These are phyloP conservation scores for Scopus umbretta DNA, from an alignment of 2,113 vertebrate species.

Conservation along the genomic window DNA sequence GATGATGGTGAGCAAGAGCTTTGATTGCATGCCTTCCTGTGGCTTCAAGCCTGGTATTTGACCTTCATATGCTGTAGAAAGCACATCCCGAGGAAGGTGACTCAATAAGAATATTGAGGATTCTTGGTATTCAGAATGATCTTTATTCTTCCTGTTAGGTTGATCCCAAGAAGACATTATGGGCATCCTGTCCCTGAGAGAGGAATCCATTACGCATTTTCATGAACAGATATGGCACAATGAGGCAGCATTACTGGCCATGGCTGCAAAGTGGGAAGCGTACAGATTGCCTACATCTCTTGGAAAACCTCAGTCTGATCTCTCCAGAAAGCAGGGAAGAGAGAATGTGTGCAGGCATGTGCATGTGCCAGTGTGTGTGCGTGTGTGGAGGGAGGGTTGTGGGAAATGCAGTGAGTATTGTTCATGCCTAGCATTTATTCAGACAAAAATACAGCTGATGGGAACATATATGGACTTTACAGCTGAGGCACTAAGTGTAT, in stretches of 20 bases:
- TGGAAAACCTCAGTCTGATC: background rate
- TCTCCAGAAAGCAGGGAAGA: background rate
- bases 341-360: rapidly evolving
- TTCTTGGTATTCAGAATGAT: background rate
- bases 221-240: background rate
- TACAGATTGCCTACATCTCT: background rate
- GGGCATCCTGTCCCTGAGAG: background rate
- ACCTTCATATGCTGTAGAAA: background rate
- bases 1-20: background rate
- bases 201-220: background rate
- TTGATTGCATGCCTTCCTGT: background rate
- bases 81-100: background rate
- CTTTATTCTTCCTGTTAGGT: background rate
- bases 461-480: background rate
- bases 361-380: too few relatives aligned
- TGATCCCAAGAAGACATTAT: background rate
- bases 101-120: background rate
- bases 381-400: background rate
- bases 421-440: background rate
- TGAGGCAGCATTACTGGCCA: background rate
- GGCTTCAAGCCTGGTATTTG: background rate
- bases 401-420: background rate
- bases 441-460: background rate
- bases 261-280: background rate
- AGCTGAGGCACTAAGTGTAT: background rate